Conservation (phyloP, 2,797 vertebrate genomes). For the Loriculus beryllinus region DNA sequence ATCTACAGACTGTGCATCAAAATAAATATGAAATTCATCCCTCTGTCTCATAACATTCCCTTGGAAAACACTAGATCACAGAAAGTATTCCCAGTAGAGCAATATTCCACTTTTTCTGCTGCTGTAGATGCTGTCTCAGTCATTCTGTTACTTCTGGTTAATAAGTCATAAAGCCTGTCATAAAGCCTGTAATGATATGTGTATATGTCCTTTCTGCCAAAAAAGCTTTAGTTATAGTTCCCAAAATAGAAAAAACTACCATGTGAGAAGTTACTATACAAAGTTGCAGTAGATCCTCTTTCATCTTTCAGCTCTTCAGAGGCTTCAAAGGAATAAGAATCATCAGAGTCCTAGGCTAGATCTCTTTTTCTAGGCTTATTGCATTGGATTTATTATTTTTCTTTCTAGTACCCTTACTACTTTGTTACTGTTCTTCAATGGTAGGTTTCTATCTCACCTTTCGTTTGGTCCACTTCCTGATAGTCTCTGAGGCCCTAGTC, state of each 20-base stretch:
- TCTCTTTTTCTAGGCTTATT: background rate
- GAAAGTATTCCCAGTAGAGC: background rate
- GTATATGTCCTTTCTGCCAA: conserved; percentile 1
- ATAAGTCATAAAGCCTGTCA: conserved; percentile 41
- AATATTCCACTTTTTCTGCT: conserved; percentile 7
- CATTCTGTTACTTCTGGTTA: conserved; percentile 35
- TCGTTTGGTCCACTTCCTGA: background rate
- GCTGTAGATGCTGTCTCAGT: conserved; percentile 4
- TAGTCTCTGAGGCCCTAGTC: background rate
- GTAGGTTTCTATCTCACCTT: background rate
- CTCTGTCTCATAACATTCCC: background rate
- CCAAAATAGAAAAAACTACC: background rate
- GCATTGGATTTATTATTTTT: background rate
- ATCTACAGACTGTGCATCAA: conserved; percentile 4
- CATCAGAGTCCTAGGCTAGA: background rate
- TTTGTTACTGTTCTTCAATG: background rate
- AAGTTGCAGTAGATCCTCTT: background rate
- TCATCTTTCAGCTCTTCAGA: background rate
- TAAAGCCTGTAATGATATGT: conserved; percentile 19
- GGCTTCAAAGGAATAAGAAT: background rate
- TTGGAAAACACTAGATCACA: conserved; percentile 36
- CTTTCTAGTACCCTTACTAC: background rate
- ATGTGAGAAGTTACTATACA: background rate
- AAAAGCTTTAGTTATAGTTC: background rate
- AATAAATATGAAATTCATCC: conserved; percentile 25